Conservation (phyloP, 2,797 vertebrate species). For the Passerculus sandwichensis region DNA sequence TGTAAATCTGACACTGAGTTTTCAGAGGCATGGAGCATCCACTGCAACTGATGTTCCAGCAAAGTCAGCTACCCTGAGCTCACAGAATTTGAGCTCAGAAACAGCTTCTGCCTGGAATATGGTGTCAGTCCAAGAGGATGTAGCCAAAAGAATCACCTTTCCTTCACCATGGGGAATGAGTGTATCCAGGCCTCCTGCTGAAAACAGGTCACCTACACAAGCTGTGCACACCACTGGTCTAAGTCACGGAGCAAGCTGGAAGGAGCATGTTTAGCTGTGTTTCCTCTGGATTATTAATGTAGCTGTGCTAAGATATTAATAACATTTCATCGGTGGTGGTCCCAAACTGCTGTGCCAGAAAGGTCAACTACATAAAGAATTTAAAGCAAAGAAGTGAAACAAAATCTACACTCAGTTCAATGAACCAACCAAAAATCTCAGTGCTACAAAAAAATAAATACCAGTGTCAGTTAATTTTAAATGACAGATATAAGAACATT, state of each 20-base stretch:
- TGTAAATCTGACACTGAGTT: neutral
- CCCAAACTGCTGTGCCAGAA: conserved; percentile 60
- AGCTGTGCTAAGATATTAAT: conserved; percentile 61
- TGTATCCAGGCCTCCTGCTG: neutral
- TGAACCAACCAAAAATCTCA: neutral
- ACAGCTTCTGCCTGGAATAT: neutral
- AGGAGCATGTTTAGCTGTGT: conserved; percentile 57
- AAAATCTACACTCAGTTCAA: neutral
- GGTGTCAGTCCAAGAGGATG: neutral
- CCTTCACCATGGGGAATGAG: neutral
- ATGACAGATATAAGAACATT: neutral
- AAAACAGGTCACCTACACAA: conserved; percentile 58
- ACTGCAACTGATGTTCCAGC: neutral
- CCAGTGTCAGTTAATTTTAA: neutral
- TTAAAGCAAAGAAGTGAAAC: conserved; percentile 39
- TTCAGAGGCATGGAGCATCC: neutral
- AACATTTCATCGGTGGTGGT: conserved; percentile 55
- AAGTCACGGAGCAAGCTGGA: conserved; percentile 36
- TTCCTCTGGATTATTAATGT: conserved; percentile 74
- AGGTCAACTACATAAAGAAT: conserved; percentile 65
- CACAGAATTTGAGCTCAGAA: neutral
- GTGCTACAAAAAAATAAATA: neutral
- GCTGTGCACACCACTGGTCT: neutral
- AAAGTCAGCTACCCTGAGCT: neutral
- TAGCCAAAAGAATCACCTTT: conserved; percentile 17